Evolutionary conservation across 2,113 vertebrate genomes (phyloP).

Genomic region (Odobenus rosmarus): DNA sequence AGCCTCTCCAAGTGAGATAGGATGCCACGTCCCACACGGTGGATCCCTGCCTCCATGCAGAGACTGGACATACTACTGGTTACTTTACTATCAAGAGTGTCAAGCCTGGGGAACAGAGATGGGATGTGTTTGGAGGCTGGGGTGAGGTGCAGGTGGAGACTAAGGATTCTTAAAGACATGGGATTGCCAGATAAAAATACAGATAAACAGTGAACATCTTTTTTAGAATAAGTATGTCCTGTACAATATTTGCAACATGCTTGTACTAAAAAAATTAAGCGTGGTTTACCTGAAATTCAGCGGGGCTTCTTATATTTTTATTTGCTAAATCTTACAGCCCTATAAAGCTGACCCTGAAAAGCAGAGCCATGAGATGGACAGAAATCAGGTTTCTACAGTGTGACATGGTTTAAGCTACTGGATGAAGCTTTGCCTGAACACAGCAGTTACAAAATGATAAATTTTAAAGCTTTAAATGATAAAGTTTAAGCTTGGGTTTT

Average conservation of each 20-base stretch:
- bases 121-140: accelerated
- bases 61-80: not conserved
- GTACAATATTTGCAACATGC: not conserved
- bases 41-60: accelerated
- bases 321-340: not conserved
- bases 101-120: no score
- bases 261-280: not conserved
- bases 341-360: not conserved
- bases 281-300: not conserved
- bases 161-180: not conserved
- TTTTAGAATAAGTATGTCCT: not conserved
- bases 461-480: no score
- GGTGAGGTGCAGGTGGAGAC: not conserved
- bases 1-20: no score
- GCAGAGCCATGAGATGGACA: not conserved
- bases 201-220: not conserved
- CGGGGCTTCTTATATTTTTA: not conserved
- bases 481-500: not conserved
- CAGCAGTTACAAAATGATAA: not conserved
- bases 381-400: not conserved
- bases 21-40: accelerated
- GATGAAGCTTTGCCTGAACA: not conserved
- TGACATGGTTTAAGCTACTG: not conserved
- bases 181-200: no score
- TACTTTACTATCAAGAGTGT: not conserved